Base-by-base conservation (phyloP, 1,140 invertebrate genomes). In the Drosophila dunni region DNA sequence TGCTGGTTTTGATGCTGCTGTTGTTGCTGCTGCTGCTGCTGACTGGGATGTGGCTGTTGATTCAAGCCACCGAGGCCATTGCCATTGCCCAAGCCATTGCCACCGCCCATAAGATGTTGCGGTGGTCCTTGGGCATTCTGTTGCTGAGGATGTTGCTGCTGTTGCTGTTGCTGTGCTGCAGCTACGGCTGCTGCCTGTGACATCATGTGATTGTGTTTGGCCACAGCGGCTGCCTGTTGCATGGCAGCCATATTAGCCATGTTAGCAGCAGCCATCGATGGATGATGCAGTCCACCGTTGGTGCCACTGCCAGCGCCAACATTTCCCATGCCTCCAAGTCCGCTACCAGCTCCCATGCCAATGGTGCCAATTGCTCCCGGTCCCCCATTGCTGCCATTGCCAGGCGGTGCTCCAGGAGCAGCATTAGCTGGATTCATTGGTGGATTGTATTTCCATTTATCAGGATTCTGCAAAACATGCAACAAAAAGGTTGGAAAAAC, bases 371-470 rank as follows among this genome's bases (percentile, higher is more conserved):
- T 90, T 15, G 83, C 64, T 10, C 91, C 89, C 0, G 88, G 91
- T 5, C 91, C 91, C 45, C 88, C 86, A 48, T 79, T 82, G 66
- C 64, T 88, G 9, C 85, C 85, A 48, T 78, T 81, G 8, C 91
- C 82, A 3, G 88, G 85, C 40, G 78, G 80, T 57, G 72, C 90
- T 15, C 90, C 91, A 4, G 91, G 91, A 40, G 91, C 91, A 4
- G 89, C 91, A 44, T 91, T 92, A 3, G 69, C 76, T 9, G 91
- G 75, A 78, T 92, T 92, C 89, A 92, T 92, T 8, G 91, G 90
- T n/a, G 90, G 88, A 88, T 94, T 93, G 83, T 94, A 95, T 83
- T 95, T 95, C 95, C 94, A 95, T 92, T 95, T 95, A 81, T 95
- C 94, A 81, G 94, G 94, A 91, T 94, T 95, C 94, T 95, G 76